Percentiles rank a stretch among this genome's conserved stretches.
These are phyloP conservation scores for Odontothrips loti DNA, from an alignment of 2,888 invertebrate genomes.

Conservation along the genomic window DNA sequence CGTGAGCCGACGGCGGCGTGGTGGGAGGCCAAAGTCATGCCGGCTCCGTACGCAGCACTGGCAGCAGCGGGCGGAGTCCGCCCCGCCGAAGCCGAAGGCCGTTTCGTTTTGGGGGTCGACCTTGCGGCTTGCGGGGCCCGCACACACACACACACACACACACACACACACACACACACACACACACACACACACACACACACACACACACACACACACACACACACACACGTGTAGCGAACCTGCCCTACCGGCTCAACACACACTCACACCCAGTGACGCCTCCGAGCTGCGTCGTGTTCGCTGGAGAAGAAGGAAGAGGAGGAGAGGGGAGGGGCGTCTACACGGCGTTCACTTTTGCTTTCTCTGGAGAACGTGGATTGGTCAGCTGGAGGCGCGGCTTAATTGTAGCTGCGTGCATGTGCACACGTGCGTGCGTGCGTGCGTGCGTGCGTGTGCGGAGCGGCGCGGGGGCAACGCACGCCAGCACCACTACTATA, in stretches of 20 bases:
- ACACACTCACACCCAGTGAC: too few relatives aligned
- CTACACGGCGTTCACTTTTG: not conserved
- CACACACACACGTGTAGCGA: too few relatives aligned
- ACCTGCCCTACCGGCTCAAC: too few relatives aligned
- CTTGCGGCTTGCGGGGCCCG: not conserved
- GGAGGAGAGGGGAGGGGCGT: not conserved
- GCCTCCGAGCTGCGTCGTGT: too few relatives aligned
- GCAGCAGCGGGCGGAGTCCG: too few relatives aligned
- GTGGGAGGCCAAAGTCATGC: too few relatives aligned
- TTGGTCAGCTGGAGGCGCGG: not conserved
- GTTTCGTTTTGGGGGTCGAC: conserved; percentile 9
- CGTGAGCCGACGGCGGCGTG: not conserved
- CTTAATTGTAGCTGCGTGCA: not conserved
- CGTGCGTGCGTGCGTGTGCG: not conserved
- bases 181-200: too few relatives aligned
- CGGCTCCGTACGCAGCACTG: too few relatives aligned
- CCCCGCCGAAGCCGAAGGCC: conserved; percentile 8
- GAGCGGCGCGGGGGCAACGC: not conserved
- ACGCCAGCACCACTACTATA: not conserved
- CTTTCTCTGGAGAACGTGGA: conserved; percentile 19
- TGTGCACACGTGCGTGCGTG: not conserved
- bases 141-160: not conserved
- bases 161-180: too few relatives aligned
- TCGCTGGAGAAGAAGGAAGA: not conserved
- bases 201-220: not conserved